phyloP scores from a whole-genome alignment of 1,140 invertebrate genomes.

The Kradibia gibbosae region DNA sequence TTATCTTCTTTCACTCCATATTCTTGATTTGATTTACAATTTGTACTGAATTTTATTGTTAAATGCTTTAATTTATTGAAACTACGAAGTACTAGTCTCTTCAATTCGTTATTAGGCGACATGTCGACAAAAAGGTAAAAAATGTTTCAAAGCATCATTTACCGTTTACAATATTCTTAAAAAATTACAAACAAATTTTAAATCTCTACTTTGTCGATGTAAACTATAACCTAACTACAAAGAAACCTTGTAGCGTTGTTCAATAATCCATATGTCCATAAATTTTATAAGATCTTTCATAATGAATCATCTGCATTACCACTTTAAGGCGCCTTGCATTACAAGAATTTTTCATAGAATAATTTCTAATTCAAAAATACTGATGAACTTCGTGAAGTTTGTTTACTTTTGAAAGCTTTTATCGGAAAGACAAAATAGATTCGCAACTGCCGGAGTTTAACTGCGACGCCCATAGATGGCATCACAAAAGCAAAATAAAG shows the following conservation, averaged over 20 bases:
- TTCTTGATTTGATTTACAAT: conserved; percentile 23
- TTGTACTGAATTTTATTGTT: conserved; percentile 10
- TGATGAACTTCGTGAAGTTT: background rate
- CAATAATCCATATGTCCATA: background rate
- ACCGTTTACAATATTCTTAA: background rate
- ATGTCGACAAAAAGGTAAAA: background rate
- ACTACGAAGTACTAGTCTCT: background rate
- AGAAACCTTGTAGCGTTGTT: background rate
- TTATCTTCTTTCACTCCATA: conserved; percentile 27
- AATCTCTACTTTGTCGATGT: background rate
- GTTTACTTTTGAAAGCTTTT: background rate
- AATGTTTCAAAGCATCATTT: background rate
- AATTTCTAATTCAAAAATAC: background rate
- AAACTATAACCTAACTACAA: conserved; percentile 16
- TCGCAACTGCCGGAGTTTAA: background rate
- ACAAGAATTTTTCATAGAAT: background rate
- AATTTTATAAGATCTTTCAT: too few species aligned
- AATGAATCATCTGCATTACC: background rate
- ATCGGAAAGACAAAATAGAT: conserved; percentile 13
- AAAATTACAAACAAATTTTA: background rate
- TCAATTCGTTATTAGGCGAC: conserved; percentile 8
- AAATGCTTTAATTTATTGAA: background rate
- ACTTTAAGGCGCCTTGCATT: background rate
- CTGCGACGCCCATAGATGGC: conserved; percentile 2
- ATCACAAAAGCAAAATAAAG: background rate